Evolutionary conservation across 2,113 vertebrate genomes (phyloP).

Genomic region (Ellobius talpinus): DNA sequence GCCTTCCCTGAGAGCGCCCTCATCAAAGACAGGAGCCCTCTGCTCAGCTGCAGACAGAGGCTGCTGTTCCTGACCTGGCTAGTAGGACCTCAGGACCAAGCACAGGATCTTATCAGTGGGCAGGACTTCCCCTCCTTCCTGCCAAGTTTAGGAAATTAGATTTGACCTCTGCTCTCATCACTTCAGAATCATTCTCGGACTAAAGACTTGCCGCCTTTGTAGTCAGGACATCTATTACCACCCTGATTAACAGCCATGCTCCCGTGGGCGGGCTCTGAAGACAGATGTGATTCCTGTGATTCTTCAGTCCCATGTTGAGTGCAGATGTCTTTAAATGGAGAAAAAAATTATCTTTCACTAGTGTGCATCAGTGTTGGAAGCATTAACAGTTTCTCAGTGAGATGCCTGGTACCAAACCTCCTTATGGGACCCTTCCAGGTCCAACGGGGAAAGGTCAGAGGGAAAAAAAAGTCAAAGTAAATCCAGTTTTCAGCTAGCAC

Average conservation of each 20-base stretch:
- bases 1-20: not conserved
- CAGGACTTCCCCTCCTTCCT: constrained; percentile 82
- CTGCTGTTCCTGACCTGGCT: constrained; percentile 47
- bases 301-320: constrained; percentile 82
- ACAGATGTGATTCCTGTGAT: constrained; percentile 80
- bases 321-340: constrained; percentile 85
- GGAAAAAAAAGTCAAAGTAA: constrained; percentile 46
- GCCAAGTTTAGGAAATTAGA: constrained; percentile 87
- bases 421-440: not conserved
- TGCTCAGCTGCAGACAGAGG: rapidly evolving
- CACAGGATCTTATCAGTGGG: constrained; percentile 77
- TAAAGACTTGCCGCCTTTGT: constrained; percentile 85
- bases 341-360: constrained; percentile 31
- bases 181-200: constrained; percentile 86
- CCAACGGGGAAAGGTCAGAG: not conserved
- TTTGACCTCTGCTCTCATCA: constrained; percentile 86
- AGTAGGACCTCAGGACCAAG: constrained; percentile 56
- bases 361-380: constrained; percentile 64
- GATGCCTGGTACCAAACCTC: constrained; percentile 7
- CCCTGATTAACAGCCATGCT: constrained; percentile 84
- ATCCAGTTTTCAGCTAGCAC: constrained; percentile 25
- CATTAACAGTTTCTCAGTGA: constrained; percentile 49
- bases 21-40: not conserved
- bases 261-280: constrained; percentile 79
- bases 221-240: constrained; percentile 86